Evolutionary conservation across 2,888 invertebrate species (phyloP).

Genomic region (Andrena haemorrhoa): DNA sequence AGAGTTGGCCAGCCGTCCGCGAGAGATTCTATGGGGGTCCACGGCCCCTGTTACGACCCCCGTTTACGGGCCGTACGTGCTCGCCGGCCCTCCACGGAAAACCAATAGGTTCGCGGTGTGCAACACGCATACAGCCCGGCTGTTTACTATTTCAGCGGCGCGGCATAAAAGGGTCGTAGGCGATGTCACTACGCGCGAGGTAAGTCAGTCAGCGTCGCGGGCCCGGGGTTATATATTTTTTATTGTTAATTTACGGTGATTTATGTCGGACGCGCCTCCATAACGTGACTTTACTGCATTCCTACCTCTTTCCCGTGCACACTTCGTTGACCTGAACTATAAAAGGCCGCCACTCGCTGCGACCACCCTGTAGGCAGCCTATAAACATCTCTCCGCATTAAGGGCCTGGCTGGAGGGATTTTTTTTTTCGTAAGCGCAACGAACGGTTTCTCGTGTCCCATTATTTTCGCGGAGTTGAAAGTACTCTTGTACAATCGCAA

Average conservation of each 20-base stretch:
- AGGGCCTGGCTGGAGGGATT: slow-evolving; percentile 43
- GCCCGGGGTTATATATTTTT: slow-evolving; percentile 74
- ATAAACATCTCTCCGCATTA: slow-evolving; percentile 53
- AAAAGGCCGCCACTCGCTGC: slow-evolving; percentile 13
- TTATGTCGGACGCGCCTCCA: slow-evolving; percentile 70
- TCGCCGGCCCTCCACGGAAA: slow-evolving; percentile 56
- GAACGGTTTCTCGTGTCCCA: slow-evolving; percentile 35
- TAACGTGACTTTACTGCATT: slow-evolving; percentile 61
- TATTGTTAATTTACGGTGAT: slow-evolving; percentile 77
- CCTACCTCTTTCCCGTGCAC: slow-evolving; percentile 44
- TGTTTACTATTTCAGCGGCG: slow-evolving; percentile 71
- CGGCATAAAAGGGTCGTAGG: slow-evolving; percentile 56
- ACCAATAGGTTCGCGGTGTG: slow-evolving; percentile 59
- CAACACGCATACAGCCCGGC: slow-evolving; percentile 50
- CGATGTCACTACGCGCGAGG: slow-evolving; percentile 46
- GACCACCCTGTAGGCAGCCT: slow-evolving; percentile 42
- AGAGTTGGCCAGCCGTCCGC: slow-evolving; percentile 60
- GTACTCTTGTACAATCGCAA: not conserved
- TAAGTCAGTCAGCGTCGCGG: slow-evolving; percentile 56
- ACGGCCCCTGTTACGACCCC: slow-evolving; percentile 69
- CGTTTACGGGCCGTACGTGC: slow-evolving; percentile 73
- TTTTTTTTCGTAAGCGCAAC: slow-evolving; percentile 49
- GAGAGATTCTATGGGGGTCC: slow-evolving; percentile 64
- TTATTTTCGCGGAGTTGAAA: slow-evolving; percentile 18
- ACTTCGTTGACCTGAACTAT: slow-evolving; percentile 51